Base-by-base conservation (phyloP, 2,797 vertebrate species). In the Myripristis murdjan region DNA sequence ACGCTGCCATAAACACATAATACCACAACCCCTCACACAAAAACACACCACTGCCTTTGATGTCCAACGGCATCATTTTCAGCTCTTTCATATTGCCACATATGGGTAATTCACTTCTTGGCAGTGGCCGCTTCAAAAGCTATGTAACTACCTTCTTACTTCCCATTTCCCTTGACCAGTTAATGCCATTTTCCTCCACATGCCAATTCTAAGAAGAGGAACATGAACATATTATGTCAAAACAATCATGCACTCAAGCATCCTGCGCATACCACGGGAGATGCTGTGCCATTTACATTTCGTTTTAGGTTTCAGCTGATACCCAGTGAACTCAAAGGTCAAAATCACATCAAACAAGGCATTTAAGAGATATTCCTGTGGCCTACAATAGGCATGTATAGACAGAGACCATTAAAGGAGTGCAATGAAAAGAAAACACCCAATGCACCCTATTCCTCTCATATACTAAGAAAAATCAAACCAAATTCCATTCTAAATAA, bases 41-140 rank as follows among this genome's bases (percentile, higher is more conserved):
- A 71, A 47, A 55, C 58, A 81, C 73, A 70, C 33, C 70, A 16
- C 39, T 2, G 72, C 24, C 77, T 91, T 92, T 93, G 88, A 91
- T 87, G 85, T 79, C 57, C 57, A 44, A 56, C 77, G 8, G 44
- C 78, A 75, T 82, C 61, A 79, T 83, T 84, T 75, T 76, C 64
- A 41, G 73, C 70, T 75, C 81, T 79, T 86, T 85, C 83, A 82
- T 81, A 89, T 86, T 23, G 24, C 90, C 89, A 89, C 89, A 91
- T 89, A 87, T 91, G n/a, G 91, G 90, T 79, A 83, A 89, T 82
- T 91, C 79, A 68, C 61, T 77, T 82, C 82, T 84, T 79, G 79
- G 75, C 84, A 71, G 47, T 20, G 84, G 85, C 53, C 63, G 67
- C 89, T 92, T 90, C 88, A n/a, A 91, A 91, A 92, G 88, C 70